Evolutionary conservation across 2,797 vertebrate genomes (phyloP).

Genomic region (Aldrovandia affinis): DNA sequence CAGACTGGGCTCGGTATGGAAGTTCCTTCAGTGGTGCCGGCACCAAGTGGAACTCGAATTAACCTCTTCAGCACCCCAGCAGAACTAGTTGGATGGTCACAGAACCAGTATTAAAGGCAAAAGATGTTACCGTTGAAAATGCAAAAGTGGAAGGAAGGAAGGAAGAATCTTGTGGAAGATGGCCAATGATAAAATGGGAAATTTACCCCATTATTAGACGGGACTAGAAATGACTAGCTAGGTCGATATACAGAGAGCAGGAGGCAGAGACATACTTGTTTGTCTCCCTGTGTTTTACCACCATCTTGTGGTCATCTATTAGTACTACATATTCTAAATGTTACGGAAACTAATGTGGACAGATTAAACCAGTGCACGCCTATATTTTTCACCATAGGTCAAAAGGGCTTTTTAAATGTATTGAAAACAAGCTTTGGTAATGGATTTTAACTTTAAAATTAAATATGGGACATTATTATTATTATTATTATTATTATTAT

Average conservation of each 20-base stretch:
- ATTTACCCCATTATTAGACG: neutral
- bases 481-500: slow-evolving; percentile 3
- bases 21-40: neutral
- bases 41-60: neutral
- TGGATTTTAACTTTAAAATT: neutral
- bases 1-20: neutral
- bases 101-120: neutral
- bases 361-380: neutral
- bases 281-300: neutral
- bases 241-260: neutral
- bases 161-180: neutral
- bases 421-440: neutral
- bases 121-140: neutral
- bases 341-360: neutral
- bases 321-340: neutral
- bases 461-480: neutral
- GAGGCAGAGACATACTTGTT: neutral
- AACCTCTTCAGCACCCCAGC: neutral
- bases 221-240: neutral
- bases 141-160: neutral
- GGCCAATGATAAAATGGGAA: neutral
- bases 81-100: neutral
- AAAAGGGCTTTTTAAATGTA: slow-evolving; percentile 23
- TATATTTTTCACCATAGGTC: neutral
- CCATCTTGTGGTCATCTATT: neutral